A percentile compares a stretch with the other conserved stretches of the same genome.
phyloP scores from a whole-genome alignment of 2,113 vertebrate genomes.

The Gallinago media region DNA sequence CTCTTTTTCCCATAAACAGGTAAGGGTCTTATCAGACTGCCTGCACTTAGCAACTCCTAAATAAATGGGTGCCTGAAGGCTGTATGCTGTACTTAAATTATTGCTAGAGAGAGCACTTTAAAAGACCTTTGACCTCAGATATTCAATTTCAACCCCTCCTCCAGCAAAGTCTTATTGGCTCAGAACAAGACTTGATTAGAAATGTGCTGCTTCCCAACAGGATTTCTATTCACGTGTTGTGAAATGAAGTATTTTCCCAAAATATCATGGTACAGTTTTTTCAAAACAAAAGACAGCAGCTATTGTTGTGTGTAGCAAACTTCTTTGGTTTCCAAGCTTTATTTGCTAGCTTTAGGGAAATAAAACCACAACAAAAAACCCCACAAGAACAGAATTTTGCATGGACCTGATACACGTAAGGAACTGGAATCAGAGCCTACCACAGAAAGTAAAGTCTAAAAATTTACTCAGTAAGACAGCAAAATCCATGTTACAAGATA shows the following conservation, averaged over 20 bases:
- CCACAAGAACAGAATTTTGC: not conserved
- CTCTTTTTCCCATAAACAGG: not conserved
- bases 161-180: not conserved
- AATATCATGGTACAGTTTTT: not conserved
- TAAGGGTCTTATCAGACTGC: not conserved
- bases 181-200: not conserved
- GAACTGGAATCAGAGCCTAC: not conserved
- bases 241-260: not conserved
- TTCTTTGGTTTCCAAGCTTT: not conserved
- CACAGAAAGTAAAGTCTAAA: not conserved
- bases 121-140: not conserved
- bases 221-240: not conserved
- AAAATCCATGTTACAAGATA: not conserved
- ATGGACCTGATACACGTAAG: not conserved
- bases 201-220: not conserved
- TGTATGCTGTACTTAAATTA: not conserved
- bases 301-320: not conserved
- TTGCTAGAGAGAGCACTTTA: conserved; percentile 23
- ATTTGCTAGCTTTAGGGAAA: not conserved
- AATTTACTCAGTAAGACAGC: not conserved
- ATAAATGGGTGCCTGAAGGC: not conserved
- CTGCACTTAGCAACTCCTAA: not conserved
- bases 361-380: not conserved
- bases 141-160: not conserved
- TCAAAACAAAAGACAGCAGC: not conserved